Base-by-base conservation (phyloP, 2,113 vertebrate species). In the Anser brachyrhynchus region DNA sequence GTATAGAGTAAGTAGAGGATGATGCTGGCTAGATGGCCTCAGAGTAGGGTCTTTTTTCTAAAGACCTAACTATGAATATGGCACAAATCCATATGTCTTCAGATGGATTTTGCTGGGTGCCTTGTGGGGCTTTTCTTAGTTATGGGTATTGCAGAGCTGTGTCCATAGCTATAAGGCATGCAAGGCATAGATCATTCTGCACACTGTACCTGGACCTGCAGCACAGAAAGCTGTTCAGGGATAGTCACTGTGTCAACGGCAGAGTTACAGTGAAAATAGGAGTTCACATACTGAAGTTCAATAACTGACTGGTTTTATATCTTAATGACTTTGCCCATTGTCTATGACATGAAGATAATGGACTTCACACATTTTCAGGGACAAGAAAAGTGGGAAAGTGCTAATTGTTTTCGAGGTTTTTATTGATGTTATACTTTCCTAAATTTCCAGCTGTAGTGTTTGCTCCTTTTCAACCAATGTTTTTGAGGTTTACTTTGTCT, bases 401-500 rank as follows among this genome's bases (percentile, higher is more conserved):
- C 28, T n/a, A 78, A 75, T 82, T 77, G 37, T 87, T 96, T 94
- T 79, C 83, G 74, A n/a, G 52, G 22, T 25, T 96, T 55, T 94
- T 86, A 41, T 72, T 77, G 72, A 78, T 83, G 22, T 65, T 85
- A 21, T 93, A 39, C 33, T 88, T 96, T 71, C 23, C 14, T n/a
- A 75, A 81, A 96, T 77, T 93, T 93, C 46, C 17, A 74, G 67
- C 90, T 65, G n/a, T 28, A 43, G 61, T 79, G 44, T 46, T 84
- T 35, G 1, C 52, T 59, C 17, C 29, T 25, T 92, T 96, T 96
- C 78, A 94, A 84, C 51, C 73, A 51, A 16, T 80, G 28, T 2
- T 94, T 87, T 86, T 46, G 29, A 71, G 31, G 26, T 84, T 62
- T 92, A n/a, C 20, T 94, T 87, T 88, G 39, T 95, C 91, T 96